A percentile compares a stretch with the other conserved stretches of the same genome.
These are phyloP conservation scores for Alsophila aescularia DNA, from an alignment of 2,888 invertebrate species.

Conservation along the genomic window DNA sequence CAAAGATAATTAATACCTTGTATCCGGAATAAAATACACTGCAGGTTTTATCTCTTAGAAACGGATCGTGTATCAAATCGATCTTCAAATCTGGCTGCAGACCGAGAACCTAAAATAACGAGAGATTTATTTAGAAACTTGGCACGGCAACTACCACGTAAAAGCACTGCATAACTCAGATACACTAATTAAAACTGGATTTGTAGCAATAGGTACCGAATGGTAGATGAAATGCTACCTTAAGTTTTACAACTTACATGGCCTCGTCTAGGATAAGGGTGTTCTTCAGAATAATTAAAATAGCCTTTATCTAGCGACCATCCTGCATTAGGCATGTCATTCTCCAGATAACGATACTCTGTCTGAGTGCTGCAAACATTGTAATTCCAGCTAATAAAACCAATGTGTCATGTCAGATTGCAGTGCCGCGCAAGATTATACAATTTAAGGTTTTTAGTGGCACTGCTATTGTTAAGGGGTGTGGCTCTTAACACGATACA, in stretches of 20 bases:
- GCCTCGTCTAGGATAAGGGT: slow-evolving; percentile 49
- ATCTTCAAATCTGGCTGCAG: slow-evolving; percentile 46
- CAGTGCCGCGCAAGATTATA: too few species aligned
- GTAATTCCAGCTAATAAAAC: too few species aligned
- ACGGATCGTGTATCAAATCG: slow-evolving; percentile 25
- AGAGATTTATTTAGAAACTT: not conserved
- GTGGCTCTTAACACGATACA: too few species aligned
- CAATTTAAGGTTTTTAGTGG: too few species aligned
- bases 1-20: slow-evolving; percentile 39
- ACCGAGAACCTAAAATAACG: slow-evolving; percentile 26
- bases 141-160: too few species aligned
- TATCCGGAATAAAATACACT: slow-evolving; percentile 41
- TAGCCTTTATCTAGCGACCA: slow-evolving; percentile 51
- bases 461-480: too few species aligned
- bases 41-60: slow-evolving; percentile 39
- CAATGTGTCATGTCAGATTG: too few species aligned
- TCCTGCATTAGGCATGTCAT: slow-evolving; percentile 19
- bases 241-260: slow-evolving; percentile 38
- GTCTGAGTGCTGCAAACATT: slow-evolving; percentile 30
- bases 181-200: too few species aligned
- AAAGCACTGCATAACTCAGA: too few species aligned
- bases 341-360: slow-evolving; percentile 43
- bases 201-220: not conserved
- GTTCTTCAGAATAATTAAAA: slow-evolving; percentile 1
- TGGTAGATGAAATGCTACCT: not conserved